phyloP scores from a whole-genome alignment of 2,888 invertebrate genomes.

The Malthinus seriepunctatus region DNA sequence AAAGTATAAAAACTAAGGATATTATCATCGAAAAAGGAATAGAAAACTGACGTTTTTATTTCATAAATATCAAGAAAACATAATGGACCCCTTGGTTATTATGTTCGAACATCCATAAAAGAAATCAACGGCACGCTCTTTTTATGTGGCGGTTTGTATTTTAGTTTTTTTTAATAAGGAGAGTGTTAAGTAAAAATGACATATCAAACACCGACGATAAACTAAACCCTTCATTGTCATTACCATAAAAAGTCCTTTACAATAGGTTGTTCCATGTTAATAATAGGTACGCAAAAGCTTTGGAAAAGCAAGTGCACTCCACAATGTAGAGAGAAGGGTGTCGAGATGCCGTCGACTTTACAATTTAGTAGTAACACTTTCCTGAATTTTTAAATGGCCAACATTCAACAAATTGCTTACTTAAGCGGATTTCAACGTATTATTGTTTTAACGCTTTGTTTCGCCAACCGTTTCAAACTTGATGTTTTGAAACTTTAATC shows the following conservation, averaged over 20 bases:
- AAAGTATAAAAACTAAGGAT: slow-evolving; percentile 23
- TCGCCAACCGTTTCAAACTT: slow-evolving; percentile 6
- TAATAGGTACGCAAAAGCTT: slow-evolving; percentile 27
- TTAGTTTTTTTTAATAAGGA: slow-evolving; percentile 18
- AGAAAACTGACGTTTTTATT: slow-evolving; percentile 6
- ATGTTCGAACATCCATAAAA: slow-evolving; percentile 12
- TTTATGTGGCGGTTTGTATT: neutral
- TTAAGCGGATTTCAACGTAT: slow-evolving; percentile 13
- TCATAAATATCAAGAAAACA: slow-evolving; percentile 12
- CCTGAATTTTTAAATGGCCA: slow-evolving; percentile 21
- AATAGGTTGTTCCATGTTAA: slow-evolving; percentile 32
- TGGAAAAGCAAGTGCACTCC: slow-evolving; percentile 33
- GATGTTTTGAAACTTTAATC: slow-evolving; percentile 8
- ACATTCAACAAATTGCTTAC: slow-evolving; percentile 15
- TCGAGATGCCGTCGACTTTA: slow-evolving; percentile 23
- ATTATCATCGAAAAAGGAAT: slow-evolving; percentile 16
- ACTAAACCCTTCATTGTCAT: slow-evolving; percentile 31
- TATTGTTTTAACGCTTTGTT: slow-evolving; percentile 9
- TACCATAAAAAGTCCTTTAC: slow-evolving; percentile 34
- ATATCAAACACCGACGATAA: slow-evolving; percentile 26
- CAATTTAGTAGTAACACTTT: slow-evolving; percentile 26
- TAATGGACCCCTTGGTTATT: slow-evolving; percentile 16
- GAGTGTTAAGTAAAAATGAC: slow-evolving; percentile 22
- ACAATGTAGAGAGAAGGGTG: slow-evolving; percentile 31
- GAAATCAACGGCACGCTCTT: slow-evolving; percentile 8